Percentiles rank a stretch among this genome's conserved stretches.
Evolutionary conservation across 2,113 vertebrate genomes (phyloP).

Genomic region (Cygnus buccinator): DNA sequence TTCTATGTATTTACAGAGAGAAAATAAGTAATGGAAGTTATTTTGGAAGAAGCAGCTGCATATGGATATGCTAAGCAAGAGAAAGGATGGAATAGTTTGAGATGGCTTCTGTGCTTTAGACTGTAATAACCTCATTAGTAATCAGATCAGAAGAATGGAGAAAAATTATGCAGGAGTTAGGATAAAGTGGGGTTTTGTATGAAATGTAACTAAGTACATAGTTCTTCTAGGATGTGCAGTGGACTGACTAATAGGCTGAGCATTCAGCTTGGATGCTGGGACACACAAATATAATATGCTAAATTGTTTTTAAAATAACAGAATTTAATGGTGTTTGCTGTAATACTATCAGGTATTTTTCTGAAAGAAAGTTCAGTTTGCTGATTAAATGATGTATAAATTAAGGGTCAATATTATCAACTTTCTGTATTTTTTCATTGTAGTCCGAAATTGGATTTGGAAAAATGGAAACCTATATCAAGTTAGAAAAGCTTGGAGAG

Average conservation of each 20-base stretch:
- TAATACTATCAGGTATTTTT: neutral
- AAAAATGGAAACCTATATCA: slow-evolving; percentile 97
- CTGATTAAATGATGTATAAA: neutral
- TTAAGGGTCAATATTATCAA: neutral
- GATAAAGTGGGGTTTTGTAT: neutral
- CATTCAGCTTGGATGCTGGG: neutral
- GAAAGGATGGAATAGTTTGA: neutral
- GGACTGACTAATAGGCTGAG: neutral
- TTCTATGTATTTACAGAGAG: neutral
- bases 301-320: neutral
- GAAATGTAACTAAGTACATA: neutral
- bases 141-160: neutral
- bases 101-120: neutral
- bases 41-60: neutral
- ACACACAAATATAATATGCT: neutral
- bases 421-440: slow-evolving; percentile 51
- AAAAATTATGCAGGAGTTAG: neutral
- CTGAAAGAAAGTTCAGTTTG: neutral
- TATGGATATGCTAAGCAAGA: neutral
- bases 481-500: slow-evolving; percentile 97
- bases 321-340: neutral
- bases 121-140: neutral
- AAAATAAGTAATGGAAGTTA: neutral
- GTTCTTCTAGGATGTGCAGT: neutral
- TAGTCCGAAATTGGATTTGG: slow-evolving; percentile 98